Evolutionary conservation across 1,140 invertebrate genomes (phyloP).

Genomic region (Drosophila pandora): DNA sequence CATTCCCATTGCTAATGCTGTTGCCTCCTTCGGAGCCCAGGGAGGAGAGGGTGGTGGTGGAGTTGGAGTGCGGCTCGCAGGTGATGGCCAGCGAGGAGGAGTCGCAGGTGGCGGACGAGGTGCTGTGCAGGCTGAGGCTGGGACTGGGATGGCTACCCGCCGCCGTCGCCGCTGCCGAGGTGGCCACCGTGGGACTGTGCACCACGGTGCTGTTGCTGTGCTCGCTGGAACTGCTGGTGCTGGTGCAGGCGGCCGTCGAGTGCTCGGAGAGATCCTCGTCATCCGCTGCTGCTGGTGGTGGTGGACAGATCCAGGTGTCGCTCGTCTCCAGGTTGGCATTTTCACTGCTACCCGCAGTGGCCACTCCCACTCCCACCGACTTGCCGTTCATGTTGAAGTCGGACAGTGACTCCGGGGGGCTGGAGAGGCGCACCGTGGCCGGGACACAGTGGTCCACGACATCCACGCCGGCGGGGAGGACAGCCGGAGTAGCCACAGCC

Average conservation of each 20-base stretch:
- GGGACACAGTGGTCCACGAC: slow-evolving; percentile 73
- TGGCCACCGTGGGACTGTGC: slow-evolving; percentile 66
- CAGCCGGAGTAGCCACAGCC: not conserved
- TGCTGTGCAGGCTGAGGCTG: slow-evolving; percentile 45
- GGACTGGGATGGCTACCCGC: slow-evolving; percentile 54
- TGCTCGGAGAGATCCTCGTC: slow-evolving; percentile 78
- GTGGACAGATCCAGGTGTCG: slow-evolving; percentile 18
- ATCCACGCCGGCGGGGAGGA: slow-evolving; percentile 41
- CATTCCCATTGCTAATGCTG: not conserved
- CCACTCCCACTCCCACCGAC: not conserved
- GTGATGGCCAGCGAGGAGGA: slow-evolving; percentile 23
- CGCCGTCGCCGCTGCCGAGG: not conserved
- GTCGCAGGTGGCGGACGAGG: slow-evolving; percentile 4
- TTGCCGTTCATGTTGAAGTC: slow-evolving; percentile 81
- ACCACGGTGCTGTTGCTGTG: slow-evolving; percentile 81
- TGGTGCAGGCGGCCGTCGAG: slow-evolving; percentile 72
- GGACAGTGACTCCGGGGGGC: slow-evolving; percentile 35
- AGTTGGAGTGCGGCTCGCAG: slow-evolving; percentile 41
- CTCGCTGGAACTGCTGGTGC: slow-evolving; percentile 79
- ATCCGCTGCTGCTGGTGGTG: slow-evolving; percentile 24
- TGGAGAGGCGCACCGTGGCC: slow-evolving; percentile 56
- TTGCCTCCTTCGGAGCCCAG: slow-evolving; percentile 44
- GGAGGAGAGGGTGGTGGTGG: slow-evolving; percentile 56
- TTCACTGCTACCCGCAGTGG: slow-evolving; percentile 15
- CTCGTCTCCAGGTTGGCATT: slow-evolving; percentile 62